Evolutionary conservation across 2,888 invertebrate genomes (phyloP), one percentile per base, ranked within the genome.

Genomic region (Pseudococcus longispinus): DNA sequence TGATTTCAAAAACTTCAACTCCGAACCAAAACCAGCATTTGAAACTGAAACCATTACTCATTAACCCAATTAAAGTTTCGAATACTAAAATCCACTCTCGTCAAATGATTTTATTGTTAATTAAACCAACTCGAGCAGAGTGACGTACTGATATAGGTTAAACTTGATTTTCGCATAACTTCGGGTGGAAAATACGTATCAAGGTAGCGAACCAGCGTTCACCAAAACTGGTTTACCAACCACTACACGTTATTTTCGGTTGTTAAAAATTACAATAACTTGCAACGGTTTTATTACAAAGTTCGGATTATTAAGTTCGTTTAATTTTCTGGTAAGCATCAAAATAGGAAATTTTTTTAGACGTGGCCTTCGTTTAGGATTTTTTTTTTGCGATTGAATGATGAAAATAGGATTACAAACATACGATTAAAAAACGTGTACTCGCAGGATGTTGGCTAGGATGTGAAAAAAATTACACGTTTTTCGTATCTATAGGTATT

Each of bases 141-240:
- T 65, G 9, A 65, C 15, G 15, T 26, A 65, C 3, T n/a, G n/a
- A n/a, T 65, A 65, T n/a, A 26, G 20, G 0, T 13, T 8, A 15
- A 65, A 65, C 65, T 18, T 26, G 65, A 65, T 65, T 65, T 65
- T 26, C 26, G 26, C 15, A 26, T 26, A n/a, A 4, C 4, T 2
- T n/a, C 15, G n/a, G n/a, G 6, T 55, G 55, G 55, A 55, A 55
- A 55, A 65, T 65, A 65, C 65, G 65, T 65, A 65, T 65, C 65
- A 65, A 65, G 65, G 65, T 65, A 65, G 26, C 65, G 8, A 9
- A 26, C 26, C 65, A 26, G 13, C 1, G 11, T 13, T 18, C 23
- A 65, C 65, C 2, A 26, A 32, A 65, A 65, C 65, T 65, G 65
- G 65, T 65, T 65, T 65, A 23, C 26, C 26, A 65, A 65, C 26